Conservation (phyloP, 64 coral and sea anemone species). For the Pachyseris speciosa region DNA sequence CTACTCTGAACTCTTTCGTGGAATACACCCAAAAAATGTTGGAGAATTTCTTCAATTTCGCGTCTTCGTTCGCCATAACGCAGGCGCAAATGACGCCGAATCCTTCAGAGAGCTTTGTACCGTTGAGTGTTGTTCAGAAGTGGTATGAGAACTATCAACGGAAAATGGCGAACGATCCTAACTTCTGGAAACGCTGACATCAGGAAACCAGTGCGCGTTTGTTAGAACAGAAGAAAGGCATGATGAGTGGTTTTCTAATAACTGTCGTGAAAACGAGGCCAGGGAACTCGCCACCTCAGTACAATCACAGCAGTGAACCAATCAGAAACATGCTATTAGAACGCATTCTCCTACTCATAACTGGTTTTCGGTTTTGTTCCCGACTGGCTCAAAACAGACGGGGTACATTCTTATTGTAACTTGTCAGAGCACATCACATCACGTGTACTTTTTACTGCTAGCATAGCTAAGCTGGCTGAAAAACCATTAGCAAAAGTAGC, state of each 20-base stretch:
- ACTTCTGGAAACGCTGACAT: conserved; percentile 88
- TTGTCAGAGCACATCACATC: no score
- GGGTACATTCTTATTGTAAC: no score
- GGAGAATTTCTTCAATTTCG: conserved; percentile 97
- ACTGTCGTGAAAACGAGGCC: neutral
- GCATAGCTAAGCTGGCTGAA: no score
- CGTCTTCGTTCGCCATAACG: conserved; percentile 83
- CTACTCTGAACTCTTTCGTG: conserved; percentile 89
- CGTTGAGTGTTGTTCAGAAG: conserved; percentile 82
- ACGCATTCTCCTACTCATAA: no score
- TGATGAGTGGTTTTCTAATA: neutral
- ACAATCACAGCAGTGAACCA: neutral
- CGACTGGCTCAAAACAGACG: no score
- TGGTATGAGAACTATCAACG: conserved; percentile 95
- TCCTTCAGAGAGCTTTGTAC: conserved; percentile 86
- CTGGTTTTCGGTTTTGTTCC: no score
- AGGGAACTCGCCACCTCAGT: neutral
- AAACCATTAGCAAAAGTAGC: no score
- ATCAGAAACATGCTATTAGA: neutral
- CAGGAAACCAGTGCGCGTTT: neutral
- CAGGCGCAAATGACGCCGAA: conserved; percentile 96
- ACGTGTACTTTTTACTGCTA: no score
- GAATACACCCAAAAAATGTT: conserved; percentile 98
- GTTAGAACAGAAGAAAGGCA: no score
- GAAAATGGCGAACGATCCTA: conserved; percentile 90